Percentiles rank a stretch among this genome's conserved stretches.
phyloP scores from a whole-genome alignment of 2,797 vertebrate species.

The Philypnodon macrostomus region DNA sequence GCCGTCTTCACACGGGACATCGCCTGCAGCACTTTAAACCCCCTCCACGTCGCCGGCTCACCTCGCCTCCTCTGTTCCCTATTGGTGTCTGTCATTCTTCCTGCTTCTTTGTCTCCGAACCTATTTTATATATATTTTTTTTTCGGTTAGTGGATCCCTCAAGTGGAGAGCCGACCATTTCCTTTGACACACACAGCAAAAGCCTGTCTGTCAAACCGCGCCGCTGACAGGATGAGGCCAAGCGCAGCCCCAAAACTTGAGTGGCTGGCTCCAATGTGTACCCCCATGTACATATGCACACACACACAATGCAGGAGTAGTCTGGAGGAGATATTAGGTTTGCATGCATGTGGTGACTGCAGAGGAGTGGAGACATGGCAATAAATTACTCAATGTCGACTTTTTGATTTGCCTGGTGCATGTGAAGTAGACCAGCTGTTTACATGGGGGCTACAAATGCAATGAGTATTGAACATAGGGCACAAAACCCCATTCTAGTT shows the following conservation, averaged over 20 bases:
- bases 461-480: neutral
- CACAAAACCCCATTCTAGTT: neutral
- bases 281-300: constrained; percentile 23
- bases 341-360: constrained; percentile 24
- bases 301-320: constrained; percentile 9
- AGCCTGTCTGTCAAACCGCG: constrained; percentile 60
- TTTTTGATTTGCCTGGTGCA: neutral
- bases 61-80: constrained; percentile 12
- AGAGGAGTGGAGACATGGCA: constrained; percentile 1
- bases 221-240: constrained; percentile 74
- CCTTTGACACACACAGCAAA: constrained; percentile 67
- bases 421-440: neutral
- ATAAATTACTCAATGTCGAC: constrained; percentile 10
- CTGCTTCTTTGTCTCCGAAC: constrained; percentile 32
- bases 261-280: constrained; percentile 19
- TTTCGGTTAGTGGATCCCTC: constrained; percentile 67
- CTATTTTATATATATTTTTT: constrained; percentile 4
- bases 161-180: constrained; percentile 67
- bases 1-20: constrained; percentile 58
- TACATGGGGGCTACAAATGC: neutral
- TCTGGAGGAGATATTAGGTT: constrained; percentile 21
- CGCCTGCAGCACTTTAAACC: constrained; percentile 61
- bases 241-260: constrained; percentile 52
- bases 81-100: constrained; percentile 19
- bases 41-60: constrained; percentile 24